phyloP scores from a whole-genome alignment of 92 coral and sea anemone species.

The Palythoa heliodiscus region DNA sequence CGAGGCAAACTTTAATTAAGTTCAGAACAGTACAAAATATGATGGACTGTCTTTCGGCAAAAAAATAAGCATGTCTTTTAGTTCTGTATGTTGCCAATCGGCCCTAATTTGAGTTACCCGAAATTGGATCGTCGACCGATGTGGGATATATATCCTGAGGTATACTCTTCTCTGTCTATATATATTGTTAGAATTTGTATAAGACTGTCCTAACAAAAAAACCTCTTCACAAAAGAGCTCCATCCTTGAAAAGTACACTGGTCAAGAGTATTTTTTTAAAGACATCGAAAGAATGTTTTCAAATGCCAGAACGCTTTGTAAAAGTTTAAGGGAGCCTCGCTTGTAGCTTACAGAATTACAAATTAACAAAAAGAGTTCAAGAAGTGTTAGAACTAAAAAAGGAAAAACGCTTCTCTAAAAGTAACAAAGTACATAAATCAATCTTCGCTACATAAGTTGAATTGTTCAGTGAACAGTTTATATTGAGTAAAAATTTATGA shows the following conservation, averaged over 20 bases:
- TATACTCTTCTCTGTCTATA: not conserved
- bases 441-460: not conserved
- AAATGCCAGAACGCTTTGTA: not conserved
- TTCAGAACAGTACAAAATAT: slow-evolving; percentile 9
- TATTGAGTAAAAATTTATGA: not conserved
- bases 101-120: not conserved
- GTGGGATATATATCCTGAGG: not conserved
- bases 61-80: not conserved
- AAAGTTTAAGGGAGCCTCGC: not conserved
- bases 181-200: not conserved
- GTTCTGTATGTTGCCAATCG: not conserved
- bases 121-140: not conserved
- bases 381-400: not conserved
- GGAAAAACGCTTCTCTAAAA: not conserved
- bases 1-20: slow-evolving; percentile 31
- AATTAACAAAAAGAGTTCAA: not conserved
- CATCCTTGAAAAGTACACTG: too few species aligned
- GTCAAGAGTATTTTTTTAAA: not conserved
- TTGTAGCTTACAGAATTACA: not conserved
- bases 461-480: not conserved
- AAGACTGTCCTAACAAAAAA: not conserved
- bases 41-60: not conserved
- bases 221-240: not conserved
- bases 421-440: not conserved
- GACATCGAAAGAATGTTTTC: not conserved